Evolutionary conservation across 2,888 invertebrate species (phyloP).

Genomic region (Ornithoptera priamus): DNA sequence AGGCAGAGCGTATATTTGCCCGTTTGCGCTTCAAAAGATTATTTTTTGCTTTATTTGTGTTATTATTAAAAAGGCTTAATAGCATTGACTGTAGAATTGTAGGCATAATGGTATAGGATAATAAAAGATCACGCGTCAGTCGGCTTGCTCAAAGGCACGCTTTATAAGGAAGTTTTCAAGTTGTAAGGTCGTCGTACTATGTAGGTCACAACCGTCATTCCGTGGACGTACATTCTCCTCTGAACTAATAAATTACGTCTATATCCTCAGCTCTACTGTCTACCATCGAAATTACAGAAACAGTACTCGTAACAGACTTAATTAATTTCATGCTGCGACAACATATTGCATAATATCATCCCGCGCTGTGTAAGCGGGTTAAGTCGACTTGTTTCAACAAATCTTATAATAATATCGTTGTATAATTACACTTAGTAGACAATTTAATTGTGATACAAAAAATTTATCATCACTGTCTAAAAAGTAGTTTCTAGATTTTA

Average conservation of each 20-base stretch:
- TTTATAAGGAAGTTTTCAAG: constrained; percentile 29
- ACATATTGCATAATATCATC: constrained; percentile 17
- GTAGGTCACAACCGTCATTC: constrained; percentile 47
- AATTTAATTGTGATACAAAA: neutral
- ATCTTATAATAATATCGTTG: neutral
- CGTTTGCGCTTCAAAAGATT: constrained; percentile 36
- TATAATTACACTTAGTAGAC: neutral
- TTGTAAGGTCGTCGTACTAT: constrained; percentile 32
- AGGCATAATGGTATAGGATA: constrained; percentile 27
- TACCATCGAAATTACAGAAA: constrained; percentile 43
- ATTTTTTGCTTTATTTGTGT: constrained; percentile 34
- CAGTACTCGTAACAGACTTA: constrained; percentile 46
- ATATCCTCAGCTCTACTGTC: constrained; percentile 37
- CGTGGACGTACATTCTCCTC: constrained; percentile 44
- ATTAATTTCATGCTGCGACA: constrained; percentile 47
- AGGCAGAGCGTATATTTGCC: constrained; percentile 40
- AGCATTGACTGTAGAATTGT: constrained; percentile 31
- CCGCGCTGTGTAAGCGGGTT: constrained; percentile 21
- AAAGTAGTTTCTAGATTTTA: no score
- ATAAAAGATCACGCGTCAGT: constrained; percentile 35
- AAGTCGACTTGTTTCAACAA: constrained; percentile 14
- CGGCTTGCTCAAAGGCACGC: constrained; percentile 30
- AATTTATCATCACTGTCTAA: neutral
- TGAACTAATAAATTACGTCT: constrained; percentile 49
- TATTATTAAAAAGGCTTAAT: constrained; percentile 33